Evolutionary conservation across 2,888 invertebrate genomes (phyloP), one percentile per base, ranked within the genome.

Genomic region (Drosophila merina): DNA sequence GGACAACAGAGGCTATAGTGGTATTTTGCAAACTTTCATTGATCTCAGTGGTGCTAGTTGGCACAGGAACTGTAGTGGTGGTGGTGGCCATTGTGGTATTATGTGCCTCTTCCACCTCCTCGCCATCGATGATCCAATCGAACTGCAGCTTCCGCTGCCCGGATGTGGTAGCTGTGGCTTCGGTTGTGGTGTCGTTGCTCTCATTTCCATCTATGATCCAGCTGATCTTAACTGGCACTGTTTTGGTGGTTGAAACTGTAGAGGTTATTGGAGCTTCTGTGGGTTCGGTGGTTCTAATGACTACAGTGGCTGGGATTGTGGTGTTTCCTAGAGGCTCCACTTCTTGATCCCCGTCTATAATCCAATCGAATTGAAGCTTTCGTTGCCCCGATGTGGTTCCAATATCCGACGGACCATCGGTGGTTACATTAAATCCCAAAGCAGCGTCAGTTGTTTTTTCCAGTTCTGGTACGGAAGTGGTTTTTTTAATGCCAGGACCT

Each of bases 61-160:
- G 12, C 10, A 9, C 6, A 36, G 7, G 36, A 6, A 31, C 38
- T 6, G 59, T 63, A 28, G 71, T 57, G 3, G 54, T 57, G 3
- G 47, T 40, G 8, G 44, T 49, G 36, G 54, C 20, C 20, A 20
- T 20, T 20, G 1, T 50, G 26, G 14, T 54, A 9, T 33, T 51
- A 12, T n/a, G 14, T 1, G 26, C 57, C 7, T 63, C 68, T 0
- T 56, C 45, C 7, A 74, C 70, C 0, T 52, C 82, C 1, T 60
- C 64, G 4, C 52, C 50, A 33, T 73, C 78, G 1, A 75, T 36
- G 4, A 75, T 77, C 75, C 75, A 75, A 10, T 75, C 76, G 14
- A 55, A 71, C 36, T 44, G 72, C 49, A 66, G 26, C 14, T 76
- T 76, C 1, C 64, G 60, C 26, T 55, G 77, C 3, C 48, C 50